These are phyloP conservation scores for Gandaritis pyraliata DNA, from an alignment of 2,888 invertebrate genomes.

Conservation along the genomic window DNA sequence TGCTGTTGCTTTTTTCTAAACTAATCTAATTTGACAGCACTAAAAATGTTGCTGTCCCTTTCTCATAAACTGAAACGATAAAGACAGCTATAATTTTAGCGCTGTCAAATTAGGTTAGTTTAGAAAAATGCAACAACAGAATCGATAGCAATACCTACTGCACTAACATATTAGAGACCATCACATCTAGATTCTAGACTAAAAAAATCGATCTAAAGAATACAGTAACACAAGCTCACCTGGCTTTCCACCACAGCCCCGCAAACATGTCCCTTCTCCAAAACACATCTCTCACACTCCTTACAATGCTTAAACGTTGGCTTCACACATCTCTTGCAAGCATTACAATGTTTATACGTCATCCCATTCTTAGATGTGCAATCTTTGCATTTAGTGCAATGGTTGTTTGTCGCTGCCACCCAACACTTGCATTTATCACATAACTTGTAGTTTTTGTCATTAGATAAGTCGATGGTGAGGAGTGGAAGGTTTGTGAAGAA, in stretches of 20 bases:
- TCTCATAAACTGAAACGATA: no score
- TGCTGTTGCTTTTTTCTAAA: no score
- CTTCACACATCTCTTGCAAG: slow-evolving; percentile 93
- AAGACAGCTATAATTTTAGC: no score
- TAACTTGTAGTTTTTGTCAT: slow-evolving; percentile 88
- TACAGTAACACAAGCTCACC: slow-evolving; percentile 48
- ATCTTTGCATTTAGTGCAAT: slow-evolving; percentile 70
- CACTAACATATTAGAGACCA: no score
- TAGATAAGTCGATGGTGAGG: slow-evolving; percentile 72
- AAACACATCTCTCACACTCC: slow-evolving; percentile 87
- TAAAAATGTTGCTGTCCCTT: no score
- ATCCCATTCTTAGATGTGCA: slow-evolving; percentile 84
- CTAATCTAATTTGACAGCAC: no score
- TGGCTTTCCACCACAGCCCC: slow-evolving; percentile 69
- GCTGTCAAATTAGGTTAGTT: no score
- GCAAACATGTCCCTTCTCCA: slow-evolving; percentile 68
- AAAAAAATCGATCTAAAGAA: no score
- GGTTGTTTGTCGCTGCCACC: slow-evolving; percentile 73
- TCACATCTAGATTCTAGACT: background rate
- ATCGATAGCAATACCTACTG: no score
- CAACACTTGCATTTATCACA: slow-evolving; percentile 90
- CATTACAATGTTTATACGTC: slow-evolving; percentile 90
- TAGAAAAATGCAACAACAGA: no score
- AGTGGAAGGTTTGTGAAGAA: slow-evolving; percentile 93
- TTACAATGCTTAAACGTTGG: slow-evolving; percentile 92